Evolutionary conservation across 2,888 invertebrate species (phyloP), one percentile per base, ranked within the genome.

Genomic region (Rutpela maculata): DNA sequence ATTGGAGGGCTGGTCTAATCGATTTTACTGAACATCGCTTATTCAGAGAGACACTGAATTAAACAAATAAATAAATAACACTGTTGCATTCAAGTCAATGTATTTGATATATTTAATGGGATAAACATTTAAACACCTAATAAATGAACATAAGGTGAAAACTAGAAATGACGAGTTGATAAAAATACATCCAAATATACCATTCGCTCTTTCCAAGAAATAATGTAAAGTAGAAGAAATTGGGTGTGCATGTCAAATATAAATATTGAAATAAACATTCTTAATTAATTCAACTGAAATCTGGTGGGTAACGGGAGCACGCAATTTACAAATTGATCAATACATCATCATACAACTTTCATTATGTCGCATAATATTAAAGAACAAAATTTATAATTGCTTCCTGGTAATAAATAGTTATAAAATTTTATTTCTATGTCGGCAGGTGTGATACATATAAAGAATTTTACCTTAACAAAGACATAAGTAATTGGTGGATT

Each of bases 281-380:
- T 12, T 43, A 43, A 56, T 56, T 68, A 68, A 68, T 57, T 55
- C 57, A 68, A 4, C 63, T 57, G 17, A 68, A 68, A 26, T 17
- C 35, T 70, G 59, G 17, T 43, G 60, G 19, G 35, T 59, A 70
- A 70, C 69, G 59, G 59, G 31, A 38, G 17, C 35, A 38, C 38
- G 59, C 69, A 59, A 70, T 70, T 70, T 70, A 70, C 69, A 70
- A 70, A 70, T 70, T 56, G 69, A 59, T 59, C 57, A 59, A 70
- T 70, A 57, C 69, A 70, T 70, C 69, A 70, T 70, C 69, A 57
- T 70, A 70, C 59, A 38, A 59, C 31, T 70, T 70, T 70, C 69
- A 70, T 70, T 70, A 70, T 70, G 69, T 70, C 69, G 69, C 38
- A 70, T 70, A 70, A 70, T 70, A 59, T 70, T 68, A 68, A 26